Evolutionary conservation across 2,888 invertebrate species (phyloP).

Genomic region (Uloborus plumipes): DNA sequence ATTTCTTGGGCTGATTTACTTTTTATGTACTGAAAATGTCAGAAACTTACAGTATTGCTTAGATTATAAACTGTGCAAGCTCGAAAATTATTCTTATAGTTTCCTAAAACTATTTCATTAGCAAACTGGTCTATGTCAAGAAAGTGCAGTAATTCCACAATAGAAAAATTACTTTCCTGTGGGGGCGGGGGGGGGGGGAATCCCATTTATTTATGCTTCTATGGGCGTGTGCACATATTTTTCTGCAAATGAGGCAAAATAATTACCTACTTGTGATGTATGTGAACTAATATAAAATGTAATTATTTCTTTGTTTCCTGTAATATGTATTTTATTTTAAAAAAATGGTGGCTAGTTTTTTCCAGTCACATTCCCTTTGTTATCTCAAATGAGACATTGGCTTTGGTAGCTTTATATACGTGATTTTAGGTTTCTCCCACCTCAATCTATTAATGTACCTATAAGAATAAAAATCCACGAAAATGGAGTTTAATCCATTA

Average conservation of each 20-base stretch:
- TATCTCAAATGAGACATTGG: conserved; percentile 15
- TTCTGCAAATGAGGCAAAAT: too few relatives aligned
- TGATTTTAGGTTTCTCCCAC: not conserved
- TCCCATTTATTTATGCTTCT: too few relatives aligned
- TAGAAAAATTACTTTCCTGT: too few relatives aligned
- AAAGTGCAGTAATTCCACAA: not conserved
- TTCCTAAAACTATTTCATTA: not conserved
- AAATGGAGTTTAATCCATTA: too few relatives aligned
- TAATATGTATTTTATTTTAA: conserved; percentile 43
- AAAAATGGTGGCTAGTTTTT: conserved; percentile 19
- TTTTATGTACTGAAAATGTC: conserved; percentile 20
- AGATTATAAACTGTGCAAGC: conserved; percentile 9
- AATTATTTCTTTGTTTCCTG: conserved; percentile 20
- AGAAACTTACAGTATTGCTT: conserved; percentile 11
- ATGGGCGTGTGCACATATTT: too few relatives aligned
- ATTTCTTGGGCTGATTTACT: conserved; percentile 19
- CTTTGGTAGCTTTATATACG: conserved; percentile 24
- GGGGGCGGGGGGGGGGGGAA: too few relatives aligned
- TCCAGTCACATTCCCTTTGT: conserved; percentile 21
- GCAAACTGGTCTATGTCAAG: not conserved
- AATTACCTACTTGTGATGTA: too few relatives aligned
- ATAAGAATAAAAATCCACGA: too few relatives aligned
- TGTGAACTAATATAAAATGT: too few relatives aligned
- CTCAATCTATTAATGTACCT: not conserved
- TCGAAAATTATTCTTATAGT: too few relatives aligned